Evolutionary conservation across 1,140 invertebrate species (phyloP).

Genomic region (Epicauta chinensis): DNA sequence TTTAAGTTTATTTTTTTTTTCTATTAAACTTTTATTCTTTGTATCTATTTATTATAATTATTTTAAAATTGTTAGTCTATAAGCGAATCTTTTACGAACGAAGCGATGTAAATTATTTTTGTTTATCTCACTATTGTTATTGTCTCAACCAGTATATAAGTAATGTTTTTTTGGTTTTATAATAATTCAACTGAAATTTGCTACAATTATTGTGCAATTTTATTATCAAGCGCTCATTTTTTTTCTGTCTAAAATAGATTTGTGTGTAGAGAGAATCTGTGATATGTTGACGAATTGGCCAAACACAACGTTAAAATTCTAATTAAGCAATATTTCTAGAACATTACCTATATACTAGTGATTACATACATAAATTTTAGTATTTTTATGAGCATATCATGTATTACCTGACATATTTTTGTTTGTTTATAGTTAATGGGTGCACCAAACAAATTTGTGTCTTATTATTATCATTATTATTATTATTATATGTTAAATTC

Average conservation of each 20-base stretch:
- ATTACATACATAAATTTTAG: slow-evolving; percentile 5
- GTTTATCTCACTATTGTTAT: slow-evolving; percentile 1
- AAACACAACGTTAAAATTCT: slow-evolving; percentile 1
- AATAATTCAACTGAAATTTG: too few relatives aligned
- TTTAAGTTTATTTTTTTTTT: background rate
- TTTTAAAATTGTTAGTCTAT: background rate
- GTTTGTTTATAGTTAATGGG: too few relatives aligned
- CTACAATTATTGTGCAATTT: too few relatives aligned
- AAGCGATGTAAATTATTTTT: slow-evolving; percentile 7
- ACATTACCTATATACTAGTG: slow-evolving; percentile 12
- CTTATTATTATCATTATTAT: too few relatives aligned
- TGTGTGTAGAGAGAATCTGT: too few relatives aligned
- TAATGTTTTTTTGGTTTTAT: background rate
- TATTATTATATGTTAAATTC: too few relatives aligned
- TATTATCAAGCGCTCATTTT: too few relatives aligned
- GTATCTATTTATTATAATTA: background rate
- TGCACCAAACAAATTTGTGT: too few relatives aligned
- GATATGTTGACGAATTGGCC: too few relatives aligned
- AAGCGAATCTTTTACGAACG: slow-evolving; percentile 6
- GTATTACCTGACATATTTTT: slow-evolving; percentile 3
- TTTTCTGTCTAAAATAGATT: too few relatives aligned
- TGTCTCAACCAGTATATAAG: slow-evolving; percentile 3
- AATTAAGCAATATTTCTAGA: background rate
- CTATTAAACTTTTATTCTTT: too few relatives aligned
- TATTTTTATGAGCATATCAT: slow-evolving; percentile 13